Base-by-base conservation (phyloP, 2,888 invertebrate species). In the Ophion ventricosus region DNA sequence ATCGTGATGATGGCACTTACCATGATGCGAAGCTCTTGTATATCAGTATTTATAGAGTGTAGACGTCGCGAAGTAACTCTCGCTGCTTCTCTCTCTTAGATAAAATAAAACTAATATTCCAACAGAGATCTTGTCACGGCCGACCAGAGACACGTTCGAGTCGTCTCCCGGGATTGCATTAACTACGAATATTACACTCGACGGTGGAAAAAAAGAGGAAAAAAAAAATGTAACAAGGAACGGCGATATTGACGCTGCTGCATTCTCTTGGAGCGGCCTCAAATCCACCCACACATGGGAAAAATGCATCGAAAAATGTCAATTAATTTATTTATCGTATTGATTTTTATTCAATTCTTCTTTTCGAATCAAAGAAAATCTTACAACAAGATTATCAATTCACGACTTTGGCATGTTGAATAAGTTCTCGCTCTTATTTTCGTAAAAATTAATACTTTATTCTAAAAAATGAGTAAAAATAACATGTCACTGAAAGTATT, bases 121-220 rank as follows among this genome's bases (percentile, higher is more conserved):
- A 43, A 75, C 61, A 72, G 35, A 76, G 77, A 75, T 80, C 64
- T 75, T 80, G 87, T 87, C 87, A 87, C 79, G 86, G 85, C 77
- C 87, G 80, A 85, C 75, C 82, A 40, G 67, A 66, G 85, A 86
- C 84, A 81, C 84, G 82, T 76, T 83, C 29, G 84, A 81, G 83
- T 84, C 77, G 73, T 84, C 29, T 40, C 64, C 49, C 87, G 87
- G 86, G 88, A 89, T 90, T 89, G 88, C 88, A 91, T 92, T 92
- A 91, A 92, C 91, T 91, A 91, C 89, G 86, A 87, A 87, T 88
- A 89, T 89, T 89, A 89, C 84, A 88, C 82, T 61, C 86, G 86
- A 83, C 83, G 82, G 56, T 73, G 20, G n/a, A n/a, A 59, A 54
- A 59, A 72, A 73, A 73, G 54, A 25, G 23, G 8, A 56, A 43